These are phyloP conservation scores for Plebejus anna DNA, from an alignment of 2,888 invertebrate genomes.

Conservation along the genomic window DNA sequence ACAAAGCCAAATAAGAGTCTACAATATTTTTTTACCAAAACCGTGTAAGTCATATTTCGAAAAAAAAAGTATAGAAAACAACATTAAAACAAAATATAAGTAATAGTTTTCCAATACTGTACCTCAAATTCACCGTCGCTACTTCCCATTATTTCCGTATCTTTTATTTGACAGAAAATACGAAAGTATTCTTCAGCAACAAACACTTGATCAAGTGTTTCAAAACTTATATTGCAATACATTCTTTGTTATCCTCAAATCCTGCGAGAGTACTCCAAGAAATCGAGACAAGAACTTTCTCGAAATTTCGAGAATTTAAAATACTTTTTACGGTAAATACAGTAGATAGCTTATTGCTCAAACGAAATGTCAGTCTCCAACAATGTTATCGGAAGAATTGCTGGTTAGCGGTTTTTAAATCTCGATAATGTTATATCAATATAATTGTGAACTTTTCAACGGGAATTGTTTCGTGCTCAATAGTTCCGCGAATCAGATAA, in stretches of 20 bases:
- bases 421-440: slow-evolving; percentile 18
- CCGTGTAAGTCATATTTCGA: too few species aligned
- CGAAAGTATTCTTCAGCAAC: slow-evolving; percentile 16
- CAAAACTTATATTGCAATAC: slow-evolving; percentile 22
- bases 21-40: too few species aligned
- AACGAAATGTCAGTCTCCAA: slow-evolving; percentile 14
- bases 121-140: background rate
- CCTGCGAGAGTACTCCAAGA: slow-evolving; percentile 12
- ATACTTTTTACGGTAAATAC: background rate
- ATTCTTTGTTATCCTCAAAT: slow-evolving; percentile 21
- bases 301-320: slow-evolving; percentile 20
- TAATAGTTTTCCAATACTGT: background rate
- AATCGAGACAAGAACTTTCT: slow-evolving; percentile 7
- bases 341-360: background rate
- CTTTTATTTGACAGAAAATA: background rate
- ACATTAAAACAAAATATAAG: background rate
- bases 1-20: too few species aligned
- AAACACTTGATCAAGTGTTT: slow-evolving; percentile 22
- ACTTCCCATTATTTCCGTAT: slow-evolving; percentile 13
- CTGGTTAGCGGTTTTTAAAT: slow-evolving; percentile 23
- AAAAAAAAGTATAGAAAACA: too few species aligned
- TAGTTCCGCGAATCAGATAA: background rate
- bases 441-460: slow-evolving; percentile 17
- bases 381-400: slow-evolving; percentile 20
- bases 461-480: background rate